A percentile compares a stretch with the other conserved stretches of the same genome.
Conservation (phyloP, 2,888 invertebrate genomes). For the Pandemis corylana region DNA sequence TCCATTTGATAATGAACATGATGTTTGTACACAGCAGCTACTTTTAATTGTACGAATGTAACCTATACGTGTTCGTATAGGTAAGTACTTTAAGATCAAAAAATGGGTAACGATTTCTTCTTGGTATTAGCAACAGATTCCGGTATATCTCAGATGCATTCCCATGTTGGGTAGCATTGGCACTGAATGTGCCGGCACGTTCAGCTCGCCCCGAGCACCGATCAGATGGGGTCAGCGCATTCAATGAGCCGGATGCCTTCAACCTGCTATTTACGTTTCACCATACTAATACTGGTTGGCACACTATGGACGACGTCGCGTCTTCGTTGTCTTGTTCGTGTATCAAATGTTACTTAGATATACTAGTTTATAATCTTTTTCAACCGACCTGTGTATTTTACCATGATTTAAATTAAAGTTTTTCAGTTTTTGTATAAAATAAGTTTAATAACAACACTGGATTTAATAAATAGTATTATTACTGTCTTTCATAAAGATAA, state of each 20-base stretch:
- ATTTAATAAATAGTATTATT: not conserved
- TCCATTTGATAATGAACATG: not conserved
- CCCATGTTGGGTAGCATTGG: constrained; percentile 56
- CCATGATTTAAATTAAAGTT: constrained; percentile 4
- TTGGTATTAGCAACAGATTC: constrained; percentile 35
- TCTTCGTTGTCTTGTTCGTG: constrained; percentile 33
- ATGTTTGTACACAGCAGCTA: not conserved
- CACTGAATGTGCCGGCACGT: constrained; percentile 66
- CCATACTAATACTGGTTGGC: constrained; percentile 80
- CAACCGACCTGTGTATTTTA: not conserved
- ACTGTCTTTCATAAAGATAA: not conserved
- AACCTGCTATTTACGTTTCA: constrained; percentile 83
- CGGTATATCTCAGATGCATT: constrained; percentile 46
- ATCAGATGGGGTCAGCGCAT: constrained; percentile 85
- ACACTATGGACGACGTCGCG: constrained; percentile 74
- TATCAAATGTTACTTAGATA: not conserved
- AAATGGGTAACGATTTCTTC: constrained; percentile 18
- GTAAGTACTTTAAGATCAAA: not conserved
- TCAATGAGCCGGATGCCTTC: constrained; percentile 83
- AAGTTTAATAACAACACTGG: not conserved
- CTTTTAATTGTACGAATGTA: not conserved
- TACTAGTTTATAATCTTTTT: not conserved
- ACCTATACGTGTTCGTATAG: not conserved
- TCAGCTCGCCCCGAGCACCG: constrained; percentile 67
- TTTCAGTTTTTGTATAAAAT: not conserved